Base-by-base conservation (phyloP, 2,888 invertebrate genomes). In the Agrotis exclamationis region DNA sequence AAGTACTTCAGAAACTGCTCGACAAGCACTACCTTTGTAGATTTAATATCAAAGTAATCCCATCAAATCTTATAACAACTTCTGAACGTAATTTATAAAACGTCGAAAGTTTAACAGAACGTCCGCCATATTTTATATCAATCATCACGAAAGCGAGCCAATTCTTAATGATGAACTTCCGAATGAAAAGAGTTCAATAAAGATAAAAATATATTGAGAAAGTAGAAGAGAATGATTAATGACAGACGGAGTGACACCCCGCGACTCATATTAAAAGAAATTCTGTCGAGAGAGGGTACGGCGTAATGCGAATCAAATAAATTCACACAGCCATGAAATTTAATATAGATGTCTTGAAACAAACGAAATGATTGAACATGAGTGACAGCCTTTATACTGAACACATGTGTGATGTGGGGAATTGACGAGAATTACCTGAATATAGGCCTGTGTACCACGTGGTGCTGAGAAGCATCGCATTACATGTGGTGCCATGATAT, bases 161-260 rank as follows among this genome's bases (percentile, higher is more conserved):
- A 74, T 66, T 66, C 70, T 62, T 76, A 84, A 84, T 79, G 71
- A 79, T 80, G 65, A 74, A 86, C 82, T 73, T 82, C 73, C 70
- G 66, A 83, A 80, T 74, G 72, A 75, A 84, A 86, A 74, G 70
- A 79, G 80, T 82, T 82, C 78, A 73, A 83, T 85, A 74, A 77
- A 80, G 79, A 82, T 79, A 77, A 86, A 79, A 72, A 75, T 83
- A 78, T 79, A 85, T 85, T 76, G 79, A 76, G 76, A 78, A 86
- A 85, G 83, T 75, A 78, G 64, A 63, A 58, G 60, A 54, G 56
- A 59, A 79, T 82, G 87, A 86, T 86, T 75, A 84, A 85, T 82
- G 85, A 79, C 70, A 20, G 78, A 39, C 64, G 54, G 62, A 73
- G 54, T 76, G 85, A 85, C 79, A 81, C 67, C 68, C 76, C 72